Percentiles rank a stretch among this genome's conserved stretches.
These are phyloP conservation scores for Xanthostigma xanthostigma DNA, from an alignment of 2,888 invertebrate genomes.

Conservation along the genomic window DNA sequence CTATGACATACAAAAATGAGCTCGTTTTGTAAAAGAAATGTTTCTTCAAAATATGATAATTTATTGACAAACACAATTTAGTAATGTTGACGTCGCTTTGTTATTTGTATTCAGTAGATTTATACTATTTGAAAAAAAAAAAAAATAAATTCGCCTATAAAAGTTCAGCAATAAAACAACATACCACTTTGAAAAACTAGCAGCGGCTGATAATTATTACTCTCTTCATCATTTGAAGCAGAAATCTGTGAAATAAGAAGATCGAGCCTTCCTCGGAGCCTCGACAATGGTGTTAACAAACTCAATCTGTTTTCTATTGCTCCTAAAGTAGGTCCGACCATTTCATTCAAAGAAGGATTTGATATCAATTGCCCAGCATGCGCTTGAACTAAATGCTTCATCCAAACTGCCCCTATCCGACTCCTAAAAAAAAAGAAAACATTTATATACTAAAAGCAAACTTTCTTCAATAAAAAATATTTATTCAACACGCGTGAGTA, in stretches of 20 bases:
- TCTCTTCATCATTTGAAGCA: conserved; percentile 25
- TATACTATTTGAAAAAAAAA: conserved; percentile 4
- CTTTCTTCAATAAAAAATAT: too few relatives aligned
- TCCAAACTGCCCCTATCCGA: conserved; percentile 39
- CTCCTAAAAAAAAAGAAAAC: conserved; percentile 26
- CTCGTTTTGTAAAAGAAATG: too few relatives aligned
- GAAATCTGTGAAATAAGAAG: conserved; percentile 39
- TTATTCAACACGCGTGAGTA: too few relatives aligned
- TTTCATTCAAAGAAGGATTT: conserved; percentile 39
- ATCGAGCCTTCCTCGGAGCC: conserved; percentile 43
- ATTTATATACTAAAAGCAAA: background rate
- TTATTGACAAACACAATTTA: too few relatives aligned
- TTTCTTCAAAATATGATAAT: too few relatives aligned
- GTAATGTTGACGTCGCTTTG: too few relatives aligned
- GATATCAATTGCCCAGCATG: conserved; percentile 47
- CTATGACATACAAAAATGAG: too few relatives aligned
- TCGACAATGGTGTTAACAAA: conserved; percentile 35
- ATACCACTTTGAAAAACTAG: conserved; percentile 40
- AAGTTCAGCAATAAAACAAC: background rate
- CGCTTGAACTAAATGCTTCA: conserved; percentile 37
- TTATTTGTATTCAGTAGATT: too few relatives aligned
- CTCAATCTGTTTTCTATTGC: conserved; percentile 38
- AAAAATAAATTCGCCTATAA: background rate
- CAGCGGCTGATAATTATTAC: conserved; percentile 30
- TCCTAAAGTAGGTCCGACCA: conserved; percentile 38